phyloP scores from a whole-genome alignment of 2,797 vertebrate genomes.

The Botia kubotai region DNA sequence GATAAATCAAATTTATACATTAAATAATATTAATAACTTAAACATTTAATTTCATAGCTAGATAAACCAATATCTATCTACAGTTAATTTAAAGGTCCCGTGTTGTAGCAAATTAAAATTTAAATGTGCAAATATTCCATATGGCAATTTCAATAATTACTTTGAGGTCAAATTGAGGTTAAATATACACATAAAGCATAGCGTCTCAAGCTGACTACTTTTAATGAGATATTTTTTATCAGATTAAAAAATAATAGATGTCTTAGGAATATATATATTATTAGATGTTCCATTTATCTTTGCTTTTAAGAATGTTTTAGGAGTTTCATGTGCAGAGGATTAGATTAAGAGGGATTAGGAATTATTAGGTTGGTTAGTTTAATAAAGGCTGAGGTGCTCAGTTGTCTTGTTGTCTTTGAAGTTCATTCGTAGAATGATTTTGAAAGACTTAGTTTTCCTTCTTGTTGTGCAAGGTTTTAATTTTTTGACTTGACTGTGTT shows the following conservation, averaged over 20 bases:
- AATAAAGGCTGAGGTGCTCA: slow-evolving; percentile 4
- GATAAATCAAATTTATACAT: no score
- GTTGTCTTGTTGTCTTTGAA: neutral
- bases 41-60: no score
- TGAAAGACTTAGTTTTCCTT: neutral
- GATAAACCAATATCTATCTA: no score
- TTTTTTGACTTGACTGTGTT: slow-evolving; percentile 2
- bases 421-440: neutral
- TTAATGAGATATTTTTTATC: neutral
- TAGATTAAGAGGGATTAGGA: neutral
- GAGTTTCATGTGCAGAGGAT: neutral
- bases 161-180: no score
- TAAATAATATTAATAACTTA: no score
- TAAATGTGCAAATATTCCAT: no score
- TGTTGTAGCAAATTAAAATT: no score
- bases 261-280: neutral
- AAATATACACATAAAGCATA: neutral
- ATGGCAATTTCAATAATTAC: no score
- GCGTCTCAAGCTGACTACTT: neutral
- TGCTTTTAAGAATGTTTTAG: no score
- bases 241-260: no score
- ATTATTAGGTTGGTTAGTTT: slow-evolving; percentile 12
- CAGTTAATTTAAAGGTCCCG: no score
- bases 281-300: neutral
- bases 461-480: neutral